Conservation (phyloP, 2,888 invertebrate genomes). For the Leistus spinibarbis region DNA sequence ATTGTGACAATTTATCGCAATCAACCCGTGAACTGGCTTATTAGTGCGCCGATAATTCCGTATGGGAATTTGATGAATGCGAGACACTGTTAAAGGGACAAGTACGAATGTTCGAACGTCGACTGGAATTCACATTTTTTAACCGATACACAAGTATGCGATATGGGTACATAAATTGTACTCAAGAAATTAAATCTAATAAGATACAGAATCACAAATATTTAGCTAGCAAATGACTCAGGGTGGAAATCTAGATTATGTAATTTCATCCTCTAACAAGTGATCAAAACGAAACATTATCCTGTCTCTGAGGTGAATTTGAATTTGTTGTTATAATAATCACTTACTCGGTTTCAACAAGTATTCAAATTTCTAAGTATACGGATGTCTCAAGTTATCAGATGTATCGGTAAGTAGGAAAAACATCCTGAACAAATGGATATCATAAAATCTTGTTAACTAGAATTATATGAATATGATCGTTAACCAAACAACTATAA, state of each 20-base stretch:
- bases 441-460: conserved; percentile 30
- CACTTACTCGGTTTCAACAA: not conserved
- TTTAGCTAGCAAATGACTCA: no score
- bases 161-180: no score
- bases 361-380: not conserved
- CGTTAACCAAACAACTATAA: conserved; percentile 30
- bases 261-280: no score
- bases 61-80: not conserved
- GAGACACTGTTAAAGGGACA: not conserved
- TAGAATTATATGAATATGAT: conserved; percentile 16
- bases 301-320: no score
- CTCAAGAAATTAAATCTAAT: no score
- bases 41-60: conserved; percentile 2
- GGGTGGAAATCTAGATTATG: no score
- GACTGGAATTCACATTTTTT: not conserved
- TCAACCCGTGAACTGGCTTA: conserved; percentile 29
- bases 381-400: not conserved
- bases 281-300: no score
- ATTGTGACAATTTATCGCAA: conserved; percentile 35
- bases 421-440: conserved; percentile 10
- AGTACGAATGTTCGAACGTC: not conserved
- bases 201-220: no score
- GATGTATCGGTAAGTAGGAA: not conserved
- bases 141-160: no score
- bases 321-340: no score